Base-by-base conservation (phyloP, 2,888 invertebrate genomes). In the Isoperla grammatica region DNA sequence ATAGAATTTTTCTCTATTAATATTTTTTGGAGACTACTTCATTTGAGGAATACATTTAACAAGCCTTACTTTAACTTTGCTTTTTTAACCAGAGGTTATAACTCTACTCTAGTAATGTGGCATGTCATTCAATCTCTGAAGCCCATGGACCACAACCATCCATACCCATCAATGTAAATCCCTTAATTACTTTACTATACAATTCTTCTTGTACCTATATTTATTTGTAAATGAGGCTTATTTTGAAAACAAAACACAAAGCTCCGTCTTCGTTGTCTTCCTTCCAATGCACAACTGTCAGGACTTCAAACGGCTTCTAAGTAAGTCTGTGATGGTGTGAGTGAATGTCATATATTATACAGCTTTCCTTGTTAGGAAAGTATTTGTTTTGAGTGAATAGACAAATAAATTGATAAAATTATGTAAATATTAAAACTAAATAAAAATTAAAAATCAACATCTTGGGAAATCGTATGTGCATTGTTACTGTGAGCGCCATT, bases 361-460 rank as follows among this genome's bases (percentile, higher is more conserved):
- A 29, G 37, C 42, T 57, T 57, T 60, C 40, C 35, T 45, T 42
- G 45, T 53, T 15, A 37, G 29, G 59, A 57, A 63, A 61, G 60
- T 37, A 54, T 42, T 37, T 61, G 43, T 40, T 61, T 59, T 48
- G 57, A 61, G 53, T 46, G 42, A 54, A 53, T 59, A 59, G 46
- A 56, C 48, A 57, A 58, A 64, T 45, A 61, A 59, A 63, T 56
- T 58, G 49, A 46, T 61, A 57, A 23, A 58, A 56, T 57, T 39
- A 58, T 56, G 56, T 64, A 61, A 61, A 64, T 45, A 64, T 64
- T 61, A 61, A 61, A 63, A 60, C 57, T 56, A 61, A 62, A 11
- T 20, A 53, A 53, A 39, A 19, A 29, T 29, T 6, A 6, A 37
- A 15, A 17, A 39, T 39, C 8, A 39, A 19, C 29, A 29, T 29